phyloP scores from a whole-genome alignment of 2,888 invertebrate species.

The Caenorhabditis sp. region DNA sequence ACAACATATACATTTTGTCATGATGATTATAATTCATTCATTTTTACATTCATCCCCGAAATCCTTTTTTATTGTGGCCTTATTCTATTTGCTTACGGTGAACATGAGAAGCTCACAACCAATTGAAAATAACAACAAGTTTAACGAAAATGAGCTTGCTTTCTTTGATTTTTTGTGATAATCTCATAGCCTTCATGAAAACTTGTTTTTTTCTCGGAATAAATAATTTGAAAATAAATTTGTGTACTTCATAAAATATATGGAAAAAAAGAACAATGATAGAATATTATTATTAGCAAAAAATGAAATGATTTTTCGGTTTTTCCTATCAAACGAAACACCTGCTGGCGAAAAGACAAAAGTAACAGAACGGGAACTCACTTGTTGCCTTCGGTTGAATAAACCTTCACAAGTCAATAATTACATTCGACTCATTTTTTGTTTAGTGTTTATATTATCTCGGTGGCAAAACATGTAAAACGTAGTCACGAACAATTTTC shows the following conservation, averaged over 20 bases:
- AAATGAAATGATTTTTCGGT: too few species aligned
- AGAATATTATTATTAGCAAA: too few species aligned
- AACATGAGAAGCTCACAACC: conserved; percentile 5
- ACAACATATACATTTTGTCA: conserved; percentile 2
- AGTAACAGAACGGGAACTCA: too few species aligned
- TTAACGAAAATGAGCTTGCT: conserved; percentile 3
- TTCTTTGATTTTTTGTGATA: conserved; percentile 9
- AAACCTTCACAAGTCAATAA: too few species aligned
- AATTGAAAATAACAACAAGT: neutral
- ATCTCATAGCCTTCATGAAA: conserved; percentile 7
- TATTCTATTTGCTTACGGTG: conserved; percentile 43
- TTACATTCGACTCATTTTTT: too few species aligned
- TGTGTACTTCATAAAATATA: neutral
- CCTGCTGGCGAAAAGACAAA: too few species aligned
- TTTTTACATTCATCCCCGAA: neutral
- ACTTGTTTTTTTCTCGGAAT: neutral
- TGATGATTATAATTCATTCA: neutral
- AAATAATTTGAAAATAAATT: neutral
- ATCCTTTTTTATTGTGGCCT: conserved; percentile 29
- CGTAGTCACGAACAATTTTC: too few species aligned
- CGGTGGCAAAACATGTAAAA: too few species aligned
- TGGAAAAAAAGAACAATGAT: neutral
- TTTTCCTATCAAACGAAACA: too few species aligned
- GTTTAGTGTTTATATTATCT: too few species aligned
- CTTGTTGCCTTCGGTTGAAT: too few species aligned